These are phyloP conservation scores for Boulengeromyrus knoepffleri DNA, from an alignment of 2,113 vertebrate genomes.

Conservation along the genomic window DNA sequence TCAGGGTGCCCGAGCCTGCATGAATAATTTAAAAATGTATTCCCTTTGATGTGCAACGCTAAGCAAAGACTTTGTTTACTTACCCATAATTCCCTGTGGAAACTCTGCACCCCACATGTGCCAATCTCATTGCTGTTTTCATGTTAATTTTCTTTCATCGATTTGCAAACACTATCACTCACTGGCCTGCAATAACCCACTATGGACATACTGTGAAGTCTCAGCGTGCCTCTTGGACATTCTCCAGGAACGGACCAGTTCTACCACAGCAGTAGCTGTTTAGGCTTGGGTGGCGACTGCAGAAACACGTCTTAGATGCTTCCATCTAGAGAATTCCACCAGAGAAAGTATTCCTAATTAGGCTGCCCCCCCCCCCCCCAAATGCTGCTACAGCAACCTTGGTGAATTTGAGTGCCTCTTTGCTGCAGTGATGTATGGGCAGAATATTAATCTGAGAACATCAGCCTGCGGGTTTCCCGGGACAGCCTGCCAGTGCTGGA, in stretches of 20 bases:
- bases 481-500: not conserved
- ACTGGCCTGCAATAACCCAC: not conserved
- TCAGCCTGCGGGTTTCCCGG: not conserved
- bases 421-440: not conserved
- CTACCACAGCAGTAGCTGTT: not conserved
- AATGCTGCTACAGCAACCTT: not conserved
- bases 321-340: not conserved
- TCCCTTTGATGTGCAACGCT: not conserved
- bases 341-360: not conserved
- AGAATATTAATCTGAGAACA: not conserved
- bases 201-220: not conserved
- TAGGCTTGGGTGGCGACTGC: not conserved
- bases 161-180: not conserved
- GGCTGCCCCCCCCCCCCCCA: not conserved
- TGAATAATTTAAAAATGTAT: conserved; percentile 1
- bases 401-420: not conserved
- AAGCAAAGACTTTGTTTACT: not conserved
- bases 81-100: not conserved
- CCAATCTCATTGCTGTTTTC: not conserved
- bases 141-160: not conserved
- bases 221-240: not conserved
- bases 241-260: not conserved
- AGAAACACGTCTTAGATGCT: not conserved
- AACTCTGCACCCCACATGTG: not conserved
- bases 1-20: not conserved